Percentiles rank a stretch among this genome's conserved stretches.
These are phyloP conservation scores for Pararge aegeria DNA, from an alignment of 1,140 invertebrate genomes.

Conservation along the genomic window DNA sequence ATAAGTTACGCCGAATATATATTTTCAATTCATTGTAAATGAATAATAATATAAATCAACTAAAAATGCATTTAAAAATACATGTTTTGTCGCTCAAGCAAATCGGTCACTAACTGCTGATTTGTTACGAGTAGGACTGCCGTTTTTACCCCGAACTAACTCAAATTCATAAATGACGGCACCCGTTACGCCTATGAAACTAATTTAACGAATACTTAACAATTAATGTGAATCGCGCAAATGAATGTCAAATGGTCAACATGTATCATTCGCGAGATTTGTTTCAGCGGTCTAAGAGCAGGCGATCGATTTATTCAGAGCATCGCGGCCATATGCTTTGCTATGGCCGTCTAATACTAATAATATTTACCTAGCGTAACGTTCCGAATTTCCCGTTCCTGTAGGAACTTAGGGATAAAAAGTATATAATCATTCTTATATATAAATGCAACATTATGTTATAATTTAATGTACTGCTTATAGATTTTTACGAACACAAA, in stretches of 20 bases:
- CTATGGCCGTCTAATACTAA: too few relatives aligned
- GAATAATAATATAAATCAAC: background rate
- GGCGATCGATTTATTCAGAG: background rate
- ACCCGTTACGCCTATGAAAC: constrained; percentile 57
- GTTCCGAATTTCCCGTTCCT: too few relatives aligned
- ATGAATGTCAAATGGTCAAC: constrained; percentile 36
- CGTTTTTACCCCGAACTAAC: constrained; percentile 58
- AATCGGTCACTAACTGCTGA: constrained; percentile 1
- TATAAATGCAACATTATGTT: too few relatives aligned
- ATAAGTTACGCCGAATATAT: too few relatives aligned
- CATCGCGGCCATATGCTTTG: too few relatives aligned
- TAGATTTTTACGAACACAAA: too few relatives aligned
- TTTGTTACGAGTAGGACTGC: constrained; percentile 15
- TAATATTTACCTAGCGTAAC: too few relatives aligned
- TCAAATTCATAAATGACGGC: constrained; percentile 76
- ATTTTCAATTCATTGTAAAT: background rate
- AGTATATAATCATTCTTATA: too few relatives aligned
- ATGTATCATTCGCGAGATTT: constrained; percentile 42
- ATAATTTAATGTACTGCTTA: too few relatives aligned
- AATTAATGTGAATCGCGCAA: constrained; percentile 56
- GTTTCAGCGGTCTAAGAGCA: constrained; percentile 10
- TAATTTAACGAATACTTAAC: constrained; percentile 72
- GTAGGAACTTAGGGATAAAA: too few relatives aligned
- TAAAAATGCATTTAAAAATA: background rate
- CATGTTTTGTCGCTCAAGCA: background rate